Evolutionary conservation across 2,888 invertebrate genomes (phyloP), one percentile per base, ranked within the genome.

Genomic region (Ligdia adustata): DNA sequence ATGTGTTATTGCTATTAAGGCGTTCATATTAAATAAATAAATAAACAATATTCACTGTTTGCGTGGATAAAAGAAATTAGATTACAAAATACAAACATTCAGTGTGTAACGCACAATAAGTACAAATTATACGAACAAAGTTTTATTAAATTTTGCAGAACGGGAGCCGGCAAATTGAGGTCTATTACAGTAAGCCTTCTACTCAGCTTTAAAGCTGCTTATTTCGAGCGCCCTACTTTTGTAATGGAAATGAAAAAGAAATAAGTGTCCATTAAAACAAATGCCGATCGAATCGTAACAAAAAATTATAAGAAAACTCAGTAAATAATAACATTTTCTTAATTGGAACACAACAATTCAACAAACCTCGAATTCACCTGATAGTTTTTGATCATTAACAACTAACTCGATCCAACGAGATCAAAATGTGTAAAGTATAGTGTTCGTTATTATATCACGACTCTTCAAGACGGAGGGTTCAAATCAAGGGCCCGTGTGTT

Each of bases 71-170:
- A 18, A 18, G 18, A 18, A 18, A 18, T 18, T 5, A 18, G 6
- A 4, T 18, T 18, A 22, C 7, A 22, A 42, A n/a, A 24, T 11
- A 24, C 33, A 42, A 33, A 27, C 28, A 31, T 44, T 34, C 38
- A 3, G 26, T 39, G 50, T 39, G 22, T 47, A 50, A 44, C 4
- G 13, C 28, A 37, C 32, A 49, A 40, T 45, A 45, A 47, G 27
- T 45, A 45, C 40, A 24, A 33, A 52, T 52, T 55, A 42, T 47
- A 55, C 44, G 35, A 29, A 38, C 43, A 33, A 53, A 52, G 45
- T 58, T 55, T 52, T 52, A 58, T 55, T 53, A 58, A 49, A 52
- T 53, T 47, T 33, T 37, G 11, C 34, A 42, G 13, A 37, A 46
- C 28, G 29, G 40, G 37, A 28, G 9, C 41, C 18, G 37, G 29